A percentile compares a stretch with the other conserved stretches of the same genome.
Evolutionary conservation across 2,888 invertebrate genomes (phyloP).

Genomic region (Helobdella robusta): DNA sequence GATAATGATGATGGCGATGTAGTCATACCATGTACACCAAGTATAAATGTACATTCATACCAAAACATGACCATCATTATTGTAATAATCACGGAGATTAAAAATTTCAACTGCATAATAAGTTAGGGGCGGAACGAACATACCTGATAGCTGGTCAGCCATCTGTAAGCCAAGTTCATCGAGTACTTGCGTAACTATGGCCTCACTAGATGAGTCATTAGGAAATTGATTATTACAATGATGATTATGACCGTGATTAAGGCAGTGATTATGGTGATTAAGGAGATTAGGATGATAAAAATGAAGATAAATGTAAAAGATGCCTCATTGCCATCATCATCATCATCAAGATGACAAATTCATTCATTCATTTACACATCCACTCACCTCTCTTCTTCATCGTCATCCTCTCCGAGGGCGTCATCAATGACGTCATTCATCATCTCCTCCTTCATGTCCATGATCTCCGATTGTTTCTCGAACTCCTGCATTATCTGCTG

Average conservation of each 20-base stretch:
- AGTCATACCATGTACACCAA: no score
- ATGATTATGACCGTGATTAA: no score
- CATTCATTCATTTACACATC: no score
- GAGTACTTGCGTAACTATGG: conserved; percentile 85
- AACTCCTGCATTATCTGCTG: conserved; percentile 89
- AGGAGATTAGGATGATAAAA: not conserved
- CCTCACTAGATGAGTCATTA: conserved; percentile 63
- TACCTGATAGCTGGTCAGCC: conserved; percentile 68
- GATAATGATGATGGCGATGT: no score
- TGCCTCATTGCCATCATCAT: not conserved
- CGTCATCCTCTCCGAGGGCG: conserved; percentile 95
- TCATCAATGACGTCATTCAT: conserved; percentile 99
- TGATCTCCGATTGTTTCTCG: conserved; percentile 97
- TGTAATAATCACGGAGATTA: no score
- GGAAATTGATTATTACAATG: not conserved
- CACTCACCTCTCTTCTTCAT: conserved; percentile 83
- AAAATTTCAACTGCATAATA: no score
- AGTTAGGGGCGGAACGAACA: no score
- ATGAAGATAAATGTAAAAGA: not conserved
- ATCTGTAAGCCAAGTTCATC: conserved; percentile 94
- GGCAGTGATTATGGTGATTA: not conserved
- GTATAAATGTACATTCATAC: no score
- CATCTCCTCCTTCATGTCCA: conserved; percentile 99
- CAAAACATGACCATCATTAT: no score
- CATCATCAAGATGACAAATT: no score